Percentiles rank a stretch among this genome's conserved stretches.
These are phyloP conservation scores for Drosophila seguyi DNA, from an alignment of 1,140 invertebrate genomes.

Conservation along the genomic window DNA sequence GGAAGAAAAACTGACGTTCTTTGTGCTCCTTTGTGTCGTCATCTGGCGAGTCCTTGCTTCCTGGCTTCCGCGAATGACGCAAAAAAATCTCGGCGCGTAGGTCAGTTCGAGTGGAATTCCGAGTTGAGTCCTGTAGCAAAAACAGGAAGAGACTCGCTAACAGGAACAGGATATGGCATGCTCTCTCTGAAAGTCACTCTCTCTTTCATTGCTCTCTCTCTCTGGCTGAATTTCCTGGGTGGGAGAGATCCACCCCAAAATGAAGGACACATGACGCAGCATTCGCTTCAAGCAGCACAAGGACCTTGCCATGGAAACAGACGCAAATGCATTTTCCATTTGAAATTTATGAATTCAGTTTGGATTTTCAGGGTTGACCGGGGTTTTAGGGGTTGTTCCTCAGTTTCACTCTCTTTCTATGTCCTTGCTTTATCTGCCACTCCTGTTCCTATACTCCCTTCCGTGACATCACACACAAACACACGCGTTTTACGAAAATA, in stretches of 20 bases:
- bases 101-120: constrained; percentile 30
- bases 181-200: background rate
- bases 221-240: constrained; percentile 14
- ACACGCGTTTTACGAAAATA: constrained; percentile 53
- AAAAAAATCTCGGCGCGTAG: constrained; percentile 38
- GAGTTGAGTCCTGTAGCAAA: constrained; percentile 13
- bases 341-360: constrained; percentile 1
- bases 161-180: constrained; percentile 35
- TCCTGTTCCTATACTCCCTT: background rate
- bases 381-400: constrained; percentile 56
- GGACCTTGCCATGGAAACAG: constrained; percentile 39
- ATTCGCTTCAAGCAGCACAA: constrained; percentile 46
- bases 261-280: constrained; percentile 57
- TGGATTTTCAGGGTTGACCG: constrained; percentile 40
- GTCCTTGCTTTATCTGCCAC: constrained; percentile 9
- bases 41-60: constrained; percentile 22
- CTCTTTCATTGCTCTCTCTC: background rate
- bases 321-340: constrained; percentile 16
- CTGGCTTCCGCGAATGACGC: constrained; percentile 55
- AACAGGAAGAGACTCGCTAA: constrained; percentile 13
- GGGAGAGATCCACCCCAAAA: constrained; percentile 58
- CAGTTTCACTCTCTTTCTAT: constrained; percentile 15
- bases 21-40: constrained; percentile 61
- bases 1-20: constrained; percentile 26
- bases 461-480: constrained; percentile 24